Evolutionary conservation across 1,140 invertebrate species (phyloP).

Genomic region (Rhizoglyphus robini): DNA sequence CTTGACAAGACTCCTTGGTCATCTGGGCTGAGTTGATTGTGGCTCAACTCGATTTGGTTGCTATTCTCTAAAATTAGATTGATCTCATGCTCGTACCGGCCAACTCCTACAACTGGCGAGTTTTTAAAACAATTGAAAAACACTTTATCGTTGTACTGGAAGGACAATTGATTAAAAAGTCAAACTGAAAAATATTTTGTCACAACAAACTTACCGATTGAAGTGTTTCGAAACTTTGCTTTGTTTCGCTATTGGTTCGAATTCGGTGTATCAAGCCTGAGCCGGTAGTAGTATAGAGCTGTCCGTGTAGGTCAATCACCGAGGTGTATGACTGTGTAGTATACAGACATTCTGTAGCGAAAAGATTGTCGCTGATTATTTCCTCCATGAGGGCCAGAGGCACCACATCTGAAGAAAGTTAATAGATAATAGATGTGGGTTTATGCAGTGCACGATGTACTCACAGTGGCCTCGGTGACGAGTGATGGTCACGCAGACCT

Average conservation of each 20-base stretch:
- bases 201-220: too few relatives aligned
- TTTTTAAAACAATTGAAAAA: neutral
- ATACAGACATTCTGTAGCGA: neutral
- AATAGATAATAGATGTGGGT: neutral
- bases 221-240: neutral
- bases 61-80: too few relatives aligned
- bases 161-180: neutral
- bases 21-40: too few relatives aligned
- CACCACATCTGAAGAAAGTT: neutral
- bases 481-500: neutral
- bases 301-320: neutral
- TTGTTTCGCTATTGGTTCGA: neutral
- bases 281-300: neutral
- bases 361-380: neutral
- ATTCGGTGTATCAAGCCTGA: neutral
- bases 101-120: too few relatives aligned
- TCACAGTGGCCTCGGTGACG: neutral
- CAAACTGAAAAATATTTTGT: neutral
- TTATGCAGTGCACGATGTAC: neutral
- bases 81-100: too few relatives aligned
- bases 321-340: neutral
- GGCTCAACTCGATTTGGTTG: too few relatives aligned
- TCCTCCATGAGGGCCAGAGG: neutral
- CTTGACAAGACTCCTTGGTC: too few relatives aligned
- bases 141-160: neutral